Conservation (phyloP, 2,113 vertebrate genomes). For the Charadrius vociferus region DNA sequence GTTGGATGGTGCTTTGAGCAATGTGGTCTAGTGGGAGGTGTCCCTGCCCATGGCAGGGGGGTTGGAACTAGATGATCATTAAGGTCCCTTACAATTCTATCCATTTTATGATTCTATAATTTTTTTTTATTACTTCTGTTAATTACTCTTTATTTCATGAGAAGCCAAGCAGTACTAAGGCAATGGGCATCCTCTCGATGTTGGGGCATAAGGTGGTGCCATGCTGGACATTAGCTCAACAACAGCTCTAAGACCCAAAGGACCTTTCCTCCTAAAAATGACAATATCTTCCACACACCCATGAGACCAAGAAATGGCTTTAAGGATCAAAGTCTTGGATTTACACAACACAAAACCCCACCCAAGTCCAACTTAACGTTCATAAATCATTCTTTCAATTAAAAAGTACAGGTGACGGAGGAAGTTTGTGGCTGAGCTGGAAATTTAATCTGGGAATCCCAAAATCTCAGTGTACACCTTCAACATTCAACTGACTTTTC, state of each 20-base stretch:
- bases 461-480: background rate
- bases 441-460: background rate
- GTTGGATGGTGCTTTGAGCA: background rate
- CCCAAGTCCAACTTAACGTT: background rate
- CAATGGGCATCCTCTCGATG: background rate
- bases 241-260: background rate
- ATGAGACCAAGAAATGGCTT: background rate
- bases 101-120: background rate
- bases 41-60: background rate
- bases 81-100: background rate
- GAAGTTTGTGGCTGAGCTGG: background rate
- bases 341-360: background rate
- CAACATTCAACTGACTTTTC: background rate
- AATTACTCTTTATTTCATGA: background rate
- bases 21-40: background rate
- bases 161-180: background rate
- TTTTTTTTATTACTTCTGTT: background rate
- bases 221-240: background rate
- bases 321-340: background rate
- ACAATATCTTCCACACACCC: background rate
- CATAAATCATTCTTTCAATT: background rate
- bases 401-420: rapidly evolving
- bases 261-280: background rate
- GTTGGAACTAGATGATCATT: background rate
- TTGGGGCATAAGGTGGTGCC: background rate